Conservation (phyloP, 2,888 invertebrate genomes). For the Eupeodes luniger region DNA sequence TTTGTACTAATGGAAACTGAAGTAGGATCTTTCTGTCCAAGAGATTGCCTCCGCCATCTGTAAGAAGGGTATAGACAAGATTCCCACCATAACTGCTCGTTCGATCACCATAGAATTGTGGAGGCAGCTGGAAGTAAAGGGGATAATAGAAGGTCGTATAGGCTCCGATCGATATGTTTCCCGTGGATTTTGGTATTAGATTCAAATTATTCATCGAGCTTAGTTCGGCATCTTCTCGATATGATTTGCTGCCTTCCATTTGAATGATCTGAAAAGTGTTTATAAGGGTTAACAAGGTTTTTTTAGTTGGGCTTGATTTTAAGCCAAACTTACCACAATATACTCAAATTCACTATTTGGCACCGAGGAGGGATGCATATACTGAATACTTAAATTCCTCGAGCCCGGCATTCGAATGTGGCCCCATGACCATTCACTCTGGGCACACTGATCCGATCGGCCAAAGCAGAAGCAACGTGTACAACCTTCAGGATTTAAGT, state of each 20-base stretch:
- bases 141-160: conserved; percentile 82
- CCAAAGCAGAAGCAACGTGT: conserved; percentile 98
- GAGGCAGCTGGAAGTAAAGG: conserved; percentile 87
- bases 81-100: conserved; percentile 96
- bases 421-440: conserved; percentile 93
- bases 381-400: conserved; percentile 84
- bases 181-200: conserved; percentile 86
- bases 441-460: conserved; percentile 91
- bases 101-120: conserved; percentile 93
- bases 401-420: conserved; percentile 88
- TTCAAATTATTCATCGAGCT: conserved; percentile 86
- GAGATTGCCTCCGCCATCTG: conserved; percentile 86
- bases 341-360: conserved; percentile 82
- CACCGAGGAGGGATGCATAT: conserved; percentile 80
- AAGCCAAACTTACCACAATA: conserved; percentile 80
- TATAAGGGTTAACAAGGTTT: neutral
- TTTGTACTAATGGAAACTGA: conserved; percentile 91
- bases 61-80: conserved; percentile 90
- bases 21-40: conserved; percentile 86
- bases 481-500: conserved; percentile 93
- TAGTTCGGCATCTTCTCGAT: conserved; percentile 84
- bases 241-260: conserved; percentile 81
- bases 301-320: too few relatives aligned
- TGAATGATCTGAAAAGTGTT: conserved; percentile 78
- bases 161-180: conserved; percentile 84